These are phyloP conservation scores for Eremophila alpestris DNA, from an alignment of 2,797 vertebrate species.

Conservation along the genomic window DNA sequence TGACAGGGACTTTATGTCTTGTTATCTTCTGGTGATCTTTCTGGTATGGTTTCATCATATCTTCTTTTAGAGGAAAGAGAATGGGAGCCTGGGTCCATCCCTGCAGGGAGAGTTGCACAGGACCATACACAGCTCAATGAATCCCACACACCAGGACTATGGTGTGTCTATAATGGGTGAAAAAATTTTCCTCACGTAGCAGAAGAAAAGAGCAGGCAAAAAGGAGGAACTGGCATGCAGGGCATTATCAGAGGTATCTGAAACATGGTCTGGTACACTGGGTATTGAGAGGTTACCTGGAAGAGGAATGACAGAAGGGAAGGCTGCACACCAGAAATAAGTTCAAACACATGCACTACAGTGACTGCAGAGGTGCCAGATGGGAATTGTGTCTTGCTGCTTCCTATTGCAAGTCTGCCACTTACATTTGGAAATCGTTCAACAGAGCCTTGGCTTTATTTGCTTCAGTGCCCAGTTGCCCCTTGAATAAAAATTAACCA, in stretches of 20 bases:
- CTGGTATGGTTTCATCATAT: background rate
- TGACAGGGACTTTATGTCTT: background rate
- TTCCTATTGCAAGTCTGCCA: background rate
- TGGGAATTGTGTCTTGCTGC: background rate
- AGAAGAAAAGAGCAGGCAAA: background rate
- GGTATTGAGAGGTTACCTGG: background rate
- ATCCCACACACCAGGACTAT: background rate
- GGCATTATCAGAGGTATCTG: background rate
- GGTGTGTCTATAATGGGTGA: background rate
- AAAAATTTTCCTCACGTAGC: background rate
- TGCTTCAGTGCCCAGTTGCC: background rate
- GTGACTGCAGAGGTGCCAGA: background rate
- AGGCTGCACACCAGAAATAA: background rate
- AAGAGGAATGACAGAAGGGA: background rate
- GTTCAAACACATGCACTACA: background rate
- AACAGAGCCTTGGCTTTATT: background rate
- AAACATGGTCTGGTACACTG: background rate
- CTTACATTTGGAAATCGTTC: background rate
- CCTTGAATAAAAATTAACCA: background rate
- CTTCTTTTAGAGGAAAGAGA: background rate
- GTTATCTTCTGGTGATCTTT: background rate
- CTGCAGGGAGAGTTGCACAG: background rate
- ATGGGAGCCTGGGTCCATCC: accelerated
- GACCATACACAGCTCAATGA: background rate
- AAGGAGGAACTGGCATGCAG: background rate